These are phyloP conservation scores for Neoniphon sammara DNA, from an alignment of 2,797 vertebrate species.

Conservation along the genomic window DNA sequence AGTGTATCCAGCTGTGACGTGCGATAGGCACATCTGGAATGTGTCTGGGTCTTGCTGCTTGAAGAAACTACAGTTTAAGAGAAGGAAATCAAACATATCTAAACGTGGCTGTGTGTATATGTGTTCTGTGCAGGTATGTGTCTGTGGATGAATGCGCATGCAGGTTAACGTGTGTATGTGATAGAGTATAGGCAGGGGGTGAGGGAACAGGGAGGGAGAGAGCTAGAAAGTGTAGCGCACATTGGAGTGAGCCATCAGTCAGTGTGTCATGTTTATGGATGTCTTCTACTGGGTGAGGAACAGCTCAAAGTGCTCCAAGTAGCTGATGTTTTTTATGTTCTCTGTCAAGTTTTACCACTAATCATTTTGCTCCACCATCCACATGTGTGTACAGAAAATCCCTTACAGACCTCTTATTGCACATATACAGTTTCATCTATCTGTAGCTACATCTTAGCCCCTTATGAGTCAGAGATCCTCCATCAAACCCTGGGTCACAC, in stretches of 20 bases:
- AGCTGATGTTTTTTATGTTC: slow-evolving; percentile 26
- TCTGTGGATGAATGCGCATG: slow-evolving; percentile 45
- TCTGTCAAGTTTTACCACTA: slow-evolving; percentile 38
- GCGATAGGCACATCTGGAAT: slow-evolving; percentile 81
- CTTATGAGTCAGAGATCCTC: background rate
- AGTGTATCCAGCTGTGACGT: slow-evolving; percentile 82
- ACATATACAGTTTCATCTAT: background rate
- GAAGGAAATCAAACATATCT: slow-evolving; percentile 75
- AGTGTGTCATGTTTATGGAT: slow-evolving; percentile 54
- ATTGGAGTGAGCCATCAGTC: slow-evolving; percentile 62
- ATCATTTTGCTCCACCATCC: slow-evolving; percentile 46
- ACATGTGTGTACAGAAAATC: slow-evolving; percentile 27
- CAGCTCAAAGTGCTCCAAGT: slow-evolving; percentile 27
- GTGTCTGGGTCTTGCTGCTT: slow-evolving; percentile 70
- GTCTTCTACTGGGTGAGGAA: slow-evolving; percentile 42
- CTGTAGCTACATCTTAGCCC: background rate
- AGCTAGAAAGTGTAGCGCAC: slow-evolving; percentile 53
- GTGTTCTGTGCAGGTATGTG: slow-evolving; percentile 46
- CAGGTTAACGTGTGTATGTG: slow-evolving; percentile 20
- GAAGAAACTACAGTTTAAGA: slow-evolving; percentile 42
- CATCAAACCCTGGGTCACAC: no score
- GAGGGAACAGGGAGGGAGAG: slow-evolving; percentile 26
- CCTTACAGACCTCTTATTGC: background rate
- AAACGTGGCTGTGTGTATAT: slow-evolving; percentile 68
- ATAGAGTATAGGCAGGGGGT: background rate